These are phyloP conservation scores for Columba janthina DNA, from an alignment of 2,113 vertebrate genomes.

Conservation along the genomic window DNA sequence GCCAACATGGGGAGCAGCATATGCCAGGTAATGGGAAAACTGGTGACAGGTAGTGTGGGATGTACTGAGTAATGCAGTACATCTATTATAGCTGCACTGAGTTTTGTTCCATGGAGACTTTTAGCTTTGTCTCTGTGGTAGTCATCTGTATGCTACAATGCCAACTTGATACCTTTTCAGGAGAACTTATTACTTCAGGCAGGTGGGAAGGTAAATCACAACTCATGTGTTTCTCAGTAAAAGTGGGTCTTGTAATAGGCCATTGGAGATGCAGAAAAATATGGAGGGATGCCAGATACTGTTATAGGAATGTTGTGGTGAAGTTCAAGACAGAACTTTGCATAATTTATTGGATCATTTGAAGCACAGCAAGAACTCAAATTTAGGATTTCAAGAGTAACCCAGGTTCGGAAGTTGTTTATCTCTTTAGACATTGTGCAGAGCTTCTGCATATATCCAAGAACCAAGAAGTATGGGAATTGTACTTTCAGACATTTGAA, in stretches of 20 bases:
- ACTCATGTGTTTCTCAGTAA: not conserved
- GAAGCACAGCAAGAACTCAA: not conserved
- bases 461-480: not conserved
- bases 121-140: not conserved
- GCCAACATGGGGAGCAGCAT: not conserved
- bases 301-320: not conserved
- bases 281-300: not conserved
- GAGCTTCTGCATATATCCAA: not conserved
- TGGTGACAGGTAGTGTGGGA: not conserved
- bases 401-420: not conserved
- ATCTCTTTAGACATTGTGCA: not conserved
- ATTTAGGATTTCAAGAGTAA: not conserved
- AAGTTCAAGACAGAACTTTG: not conserved
- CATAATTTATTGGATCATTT: not conserved
- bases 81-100: not conserved
- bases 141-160: not conserved
- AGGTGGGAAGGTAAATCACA: not conserved
- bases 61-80: not conserved
- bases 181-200: not conserved
- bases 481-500: not conserved
- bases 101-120: not conserved
- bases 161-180: not conserved
- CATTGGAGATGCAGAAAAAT: not conserved
- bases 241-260: not conserved
- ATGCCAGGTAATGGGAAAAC: not conserved